Evolutionary conservation across 1,140 invertebrate species (phyloP).

Genomic region (Stenopsyche tienmushanensis): DNA sequence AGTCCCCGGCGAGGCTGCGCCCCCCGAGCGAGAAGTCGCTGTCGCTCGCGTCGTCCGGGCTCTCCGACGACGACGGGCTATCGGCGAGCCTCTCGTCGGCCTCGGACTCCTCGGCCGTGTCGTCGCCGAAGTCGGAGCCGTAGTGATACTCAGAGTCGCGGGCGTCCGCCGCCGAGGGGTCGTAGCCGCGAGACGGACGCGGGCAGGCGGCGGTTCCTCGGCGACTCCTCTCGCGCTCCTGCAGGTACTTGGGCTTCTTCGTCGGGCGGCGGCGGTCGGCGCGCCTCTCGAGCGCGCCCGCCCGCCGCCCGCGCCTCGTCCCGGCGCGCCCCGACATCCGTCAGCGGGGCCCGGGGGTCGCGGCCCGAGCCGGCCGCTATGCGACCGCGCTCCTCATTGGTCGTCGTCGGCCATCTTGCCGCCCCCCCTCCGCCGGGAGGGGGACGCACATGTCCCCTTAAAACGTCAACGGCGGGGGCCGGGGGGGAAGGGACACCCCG

Average conservation of each 20-base stretch:
- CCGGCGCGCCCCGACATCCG: constrained; percentile 24
- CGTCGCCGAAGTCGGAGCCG: constrained; percentile 85
- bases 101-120: constrained; percentile 74
- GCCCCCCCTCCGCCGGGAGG: neutral
- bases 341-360: constrained; percentile 8
- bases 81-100: constrained; percentile 69
- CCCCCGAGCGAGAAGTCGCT: constrained; percentile 82
- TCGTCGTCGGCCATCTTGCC: constrained; percentile 64
- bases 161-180: constrained; percentile 69
- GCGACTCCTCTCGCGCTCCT: constrained; percentile 57
- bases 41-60: constrained; percentile 49
- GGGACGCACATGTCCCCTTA: no score
- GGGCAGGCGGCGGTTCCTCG: constrained; percentile 73
- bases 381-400: constrained; percentile 62
- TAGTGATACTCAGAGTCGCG: constrained; percentile 87
- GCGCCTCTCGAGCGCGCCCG: neutral
- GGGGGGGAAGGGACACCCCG: no score
- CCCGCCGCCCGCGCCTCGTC: neutral
- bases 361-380: constrained; percentile 27
- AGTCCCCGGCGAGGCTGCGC: constrained; percentile 62
- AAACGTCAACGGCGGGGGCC: no score
- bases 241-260: neutral
- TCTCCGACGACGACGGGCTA: constrained; percentile 58
- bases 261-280: neutral
- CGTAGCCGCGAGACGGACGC: constrained; percentile 69